These are phyloP conservation scores for Antheraea yamamai DNA, from an alignment of 2,888 invertebrate genomes.

Conservation along the genomic window DNA sequence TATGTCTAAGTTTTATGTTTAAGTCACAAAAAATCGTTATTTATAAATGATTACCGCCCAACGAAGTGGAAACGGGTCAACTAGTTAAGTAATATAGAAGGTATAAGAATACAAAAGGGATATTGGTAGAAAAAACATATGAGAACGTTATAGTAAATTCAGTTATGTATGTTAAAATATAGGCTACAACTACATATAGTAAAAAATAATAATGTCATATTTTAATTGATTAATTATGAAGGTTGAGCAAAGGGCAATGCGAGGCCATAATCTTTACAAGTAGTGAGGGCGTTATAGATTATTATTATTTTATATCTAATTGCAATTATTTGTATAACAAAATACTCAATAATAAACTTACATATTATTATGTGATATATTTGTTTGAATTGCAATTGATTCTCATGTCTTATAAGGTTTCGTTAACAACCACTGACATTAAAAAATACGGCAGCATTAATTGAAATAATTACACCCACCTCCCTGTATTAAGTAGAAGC, in stretches of 20 bases:
- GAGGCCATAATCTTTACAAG: constrained; percentile 6
- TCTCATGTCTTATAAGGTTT: background rate
- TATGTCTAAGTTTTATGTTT: too few species aligned
- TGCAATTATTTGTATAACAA: background rate
- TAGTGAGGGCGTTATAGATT: background rate
- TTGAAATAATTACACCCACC: background rate
- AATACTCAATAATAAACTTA: background rate
- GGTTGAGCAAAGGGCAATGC: constrained; percentile 13
- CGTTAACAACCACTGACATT: background rate
- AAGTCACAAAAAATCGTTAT: too few species aligned
- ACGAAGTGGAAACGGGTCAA: too few species aligned
- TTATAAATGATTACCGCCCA: too few species aligned
- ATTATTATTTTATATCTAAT: background rate
- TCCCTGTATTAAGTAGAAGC: background rate
- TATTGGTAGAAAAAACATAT: background rate
- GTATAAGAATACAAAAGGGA: background rate
- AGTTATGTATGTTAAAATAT: background rate
- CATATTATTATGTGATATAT: too few species aligned
- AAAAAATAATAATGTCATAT: background rate
- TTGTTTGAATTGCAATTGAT: background rate
- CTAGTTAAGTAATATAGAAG: too few species aligned
- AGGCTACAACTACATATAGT: background rate
- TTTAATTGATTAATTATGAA: constrained; percentile 4
- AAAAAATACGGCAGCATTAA: background rate
- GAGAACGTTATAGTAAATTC: background rate